Conservation (phyloP, 2,888 invertebrate species). For the Brenthis hecate region DNA sequence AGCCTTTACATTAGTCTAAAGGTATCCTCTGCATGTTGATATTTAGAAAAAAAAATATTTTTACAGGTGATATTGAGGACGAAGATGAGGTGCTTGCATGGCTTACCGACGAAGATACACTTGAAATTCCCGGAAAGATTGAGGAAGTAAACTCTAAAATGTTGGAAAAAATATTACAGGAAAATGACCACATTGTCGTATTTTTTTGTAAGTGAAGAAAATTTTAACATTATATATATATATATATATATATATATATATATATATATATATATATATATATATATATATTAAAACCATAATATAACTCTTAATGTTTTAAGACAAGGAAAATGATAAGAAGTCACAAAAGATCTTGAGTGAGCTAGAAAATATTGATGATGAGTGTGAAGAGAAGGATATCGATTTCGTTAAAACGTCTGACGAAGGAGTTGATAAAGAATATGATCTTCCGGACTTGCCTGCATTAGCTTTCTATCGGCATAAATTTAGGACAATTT, state of each 20-base stretch:
- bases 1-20: too few relatives aligned
- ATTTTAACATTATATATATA: conserved; percentile 1
- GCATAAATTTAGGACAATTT: conserved; percentile 93
- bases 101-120: conserved; percentile 94
- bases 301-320: conserved; percentile 15
- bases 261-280: too few relatives aligned
- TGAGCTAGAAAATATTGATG: conserved; percentile 95
- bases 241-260: neutral
- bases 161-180: conserved; percentile 93
- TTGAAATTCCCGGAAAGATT: conserved; percentile 95
- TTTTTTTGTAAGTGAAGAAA: conserved; percentile 91
- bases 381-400: conserved; percentile 95
- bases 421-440: conserved; percentile 92
- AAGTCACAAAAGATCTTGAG: conserved; percentile 93
- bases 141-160: conserved; percentile 95
- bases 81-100: conserved; percentile 95
- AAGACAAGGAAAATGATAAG: conserved; percentile 94
- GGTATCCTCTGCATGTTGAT: neutral
- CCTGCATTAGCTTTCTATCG: conserved; percentile 94
- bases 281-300: neutral
- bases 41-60: conserved; percentile 12
- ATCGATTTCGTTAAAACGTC: conserved; percentile 96
- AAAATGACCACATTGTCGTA: conserved; percentile 94
- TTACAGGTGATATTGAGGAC: conserved; percentile 90
- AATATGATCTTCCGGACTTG: conserved; percentile 91